These are phyloP conservation scores for Podabrus alpinus DNA, from an alignment of 2,888 invertebrate species.

Conservation along the genomic window DNA sequence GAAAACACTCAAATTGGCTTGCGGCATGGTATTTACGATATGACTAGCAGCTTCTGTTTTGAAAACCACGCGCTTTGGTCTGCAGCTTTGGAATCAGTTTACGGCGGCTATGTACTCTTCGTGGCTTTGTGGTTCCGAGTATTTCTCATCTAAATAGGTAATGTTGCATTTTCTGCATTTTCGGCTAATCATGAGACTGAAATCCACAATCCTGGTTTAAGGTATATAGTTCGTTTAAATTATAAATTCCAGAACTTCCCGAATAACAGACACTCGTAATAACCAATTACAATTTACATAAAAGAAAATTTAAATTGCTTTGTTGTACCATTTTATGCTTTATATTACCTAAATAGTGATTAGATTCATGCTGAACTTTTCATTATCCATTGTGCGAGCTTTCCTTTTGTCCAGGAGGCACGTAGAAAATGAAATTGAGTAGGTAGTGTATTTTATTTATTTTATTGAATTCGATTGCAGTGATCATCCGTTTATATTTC, in stretches of 20 bases:
- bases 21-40: not conserved
- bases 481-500: not conserved
- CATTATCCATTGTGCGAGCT: conserved; percentile 4
- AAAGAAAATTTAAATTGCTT: not conserved
- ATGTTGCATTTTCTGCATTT: not conserved
- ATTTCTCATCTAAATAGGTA: not conserved
- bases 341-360: not conserved
- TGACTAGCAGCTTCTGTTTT: not conserved
- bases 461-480: conserved; percentile 13
- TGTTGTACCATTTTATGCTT: not conserved
- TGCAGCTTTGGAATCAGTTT: not conserved
- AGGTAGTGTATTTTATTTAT: conserved; percentile 10
- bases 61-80: not conserved
- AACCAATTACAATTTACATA: not conserved
- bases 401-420: not conserved
- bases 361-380: conserved; percentile 1
- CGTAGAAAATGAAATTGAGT: conserved; percentile 9
- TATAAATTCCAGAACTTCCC: not conserved
- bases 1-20: not conserved
- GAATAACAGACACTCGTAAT: not conserved
- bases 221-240: not conserved
- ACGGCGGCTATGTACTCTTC: not conserved
- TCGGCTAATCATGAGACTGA: not conserved
- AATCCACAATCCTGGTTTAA: not conserved
- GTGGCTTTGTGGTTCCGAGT: too few species aligned